phyloP scores from a whole-genome alignment of 2,888 invertebrate species.

The Pandemis corylana region DNA sequence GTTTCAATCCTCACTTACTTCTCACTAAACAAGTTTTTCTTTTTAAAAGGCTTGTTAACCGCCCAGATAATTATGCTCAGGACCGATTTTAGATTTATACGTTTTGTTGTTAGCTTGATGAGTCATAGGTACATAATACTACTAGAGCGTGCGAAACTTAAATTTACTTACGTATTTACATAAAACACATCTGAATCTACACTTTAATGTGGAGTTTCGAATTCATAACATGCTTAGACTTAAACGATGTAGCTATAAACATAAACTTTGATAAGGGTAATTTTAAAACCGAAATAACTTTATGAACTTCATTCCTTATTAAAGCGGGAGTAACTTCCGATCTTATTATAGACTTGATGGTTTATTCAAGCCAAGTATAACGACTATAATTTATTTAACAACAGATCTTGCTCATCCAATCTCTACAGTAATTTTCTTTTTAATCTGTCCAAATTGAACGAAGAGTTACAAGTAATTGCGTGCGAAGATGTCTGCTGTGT shows the following conservation, averaged over 20 bases:
- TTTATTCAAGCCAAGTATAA: constrained; percentile 13
- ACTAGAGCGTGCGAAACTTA: constrained; percentile 34
- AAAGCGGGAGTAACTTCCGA: constrained; percentile 8
- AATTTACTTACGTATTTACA: constrained; percentile 47
- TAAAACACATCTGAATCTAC: constrained; percentile 53
- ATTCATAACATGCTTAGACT: constrained; percentile 3
- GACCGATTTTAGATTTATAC: constrained; percentile 15
- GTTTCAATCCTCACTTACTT: neutral
- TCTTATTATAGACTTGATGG: constrained; percentile 12
- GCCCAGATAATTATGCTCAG: neutral
- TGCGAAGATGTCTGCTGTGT: constrained; percentile 34
- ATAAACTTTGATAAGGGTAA: neutral
- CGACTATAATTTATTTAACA: constrained; percentile 23
- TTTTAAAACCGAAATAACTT: constrained; percentile 13
- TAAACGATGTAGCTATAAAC: neutral
- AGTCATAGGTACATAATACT: constrained; percentile 18
- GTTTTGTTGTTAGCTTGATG: constrained; percentile 4
- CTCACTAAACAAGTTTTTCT: neutral
- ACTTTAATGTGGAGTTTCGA: constrained; percentile 29
- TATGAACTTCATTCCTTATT: constrained; percentile 9
- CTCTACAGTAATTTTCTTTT: constrained; percentile 1
- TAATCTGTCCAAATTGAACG: constrained; percentile 26
- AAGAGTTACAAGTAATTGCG: constrained; percentile 27
- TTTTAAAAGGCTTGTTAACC: neutral
- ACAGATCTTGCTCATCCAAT: constrained; percentile 8